Evolutionary conservation across 2,113 vertebrate genomes (phyloP).

Genomic region (Sprattus sprattus): DNA sequence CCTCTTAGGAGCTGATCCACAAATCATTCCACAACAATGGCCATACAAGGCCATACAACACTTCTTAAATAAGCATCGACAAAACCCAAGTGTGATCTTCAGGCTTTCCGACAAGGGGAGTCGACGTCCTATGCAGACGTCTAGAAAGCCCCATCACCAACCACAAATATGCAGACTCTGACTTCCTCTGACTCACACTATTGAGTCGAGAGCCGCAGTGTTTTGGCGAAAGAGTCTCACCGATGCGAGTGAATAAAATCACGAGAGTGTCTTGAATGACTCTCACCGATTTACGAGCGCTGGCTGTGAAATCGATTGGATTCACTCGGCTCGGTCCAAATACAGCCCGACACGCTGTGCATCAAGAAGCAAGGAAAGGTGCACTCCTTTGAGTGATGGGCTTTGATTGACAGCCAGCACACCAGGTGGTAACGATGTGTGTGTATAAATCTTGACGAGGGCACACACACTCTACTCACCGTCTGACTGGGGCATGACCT

Average conservation of each 20-base stretch:
- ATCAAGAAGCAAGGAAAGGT: background rate
- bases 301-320: background rate
- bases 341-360: background rate
- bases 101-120: background rate
- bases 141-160: constrained; percentile 19
- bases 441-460: background rate
- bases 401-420: background rate
- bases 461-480: constrained; percentile 59
- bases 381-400: background rate
- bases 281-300: background rate
- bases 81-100: background rate
- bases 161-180: constrained; percentile 34
- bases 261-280: background rate
- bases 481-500: constrained; percentile 71
- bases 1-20: too few species aligned
- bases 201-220: background rate
- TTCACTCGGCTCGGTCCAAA: background rate
- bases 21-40: background rate
- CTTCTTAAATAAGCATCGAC: background rate
- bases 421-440: background rate
- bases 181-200: constrained; percentile 32
- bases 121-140: background rate
- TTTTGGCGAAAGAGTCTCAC: background rate
- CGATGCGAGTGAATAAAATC: background rate
- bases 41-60: background rate